phyloP scores from a whole-genome alignment of 2,888 invertebrate genomes.

The Kuschelorhynchus macadamiae region DNA sequence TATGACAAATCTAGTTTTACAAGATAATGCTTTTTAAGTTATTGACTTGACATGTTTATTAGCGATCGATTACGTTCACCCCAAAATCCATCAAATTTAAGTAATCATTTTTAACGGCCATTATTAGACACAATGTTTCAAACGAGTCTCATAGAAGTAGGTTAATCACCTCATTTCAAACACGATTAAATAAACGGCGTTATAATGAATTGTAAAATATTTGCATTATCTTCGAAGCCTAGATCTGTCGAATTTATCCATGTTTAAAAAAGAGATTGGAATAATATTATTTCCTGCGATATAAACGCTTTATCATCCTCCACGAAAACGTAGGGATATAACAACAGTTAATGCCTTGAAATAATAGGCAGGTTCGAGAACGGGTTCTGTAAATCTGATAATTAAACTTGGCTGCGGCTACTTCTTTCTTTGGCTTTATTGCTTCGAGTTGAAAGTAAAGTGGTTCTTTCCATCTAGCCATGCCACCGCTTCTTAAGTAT shows the following conservation, averaged over 20 bases:
- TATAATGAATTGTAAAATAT: constrained; percentile 17
- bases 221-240: constrained; percentile 13
- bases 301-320: constrained; percentile 11
- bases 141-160: constrained; percentile 6
- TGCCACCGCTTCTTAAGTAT: constrained; percentile 12
- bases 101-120: too few relatives aligned
- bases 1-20: too few relatives aligned
- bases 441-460: constrained; percentile 27
- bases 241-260: constrained; percentile 10
- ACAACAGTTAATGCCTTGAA: constrained; percentile 22
- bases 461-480: constrained; percentile 20
- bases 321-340: constrained; percentile 8
- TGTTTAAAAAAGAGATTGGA: constrained; percentile 16
- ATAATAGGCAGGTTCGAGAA: constrained; percentile 22
- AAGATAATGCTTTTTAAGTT: too few relatives aligned
- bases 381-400: constrained; percentile 27
- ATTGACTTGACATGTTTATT: too few relatives aligned
- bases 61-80: too few relatives aligned
- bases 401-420: constrained; percentile 15
- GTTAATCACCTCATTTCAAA: constrained; percentile 7
- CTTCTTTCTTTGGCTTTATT: constrained; percentile 26
- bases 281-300: constrained; percentile 15
- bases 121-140: too few relatives aligned
- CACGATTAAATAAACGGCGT: constrained; percentile 7
- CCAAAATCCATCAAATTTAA: too few relatives aligned